Evolutionary conservation across 2,888 invertebrate genomes (phyloP).

Genomic region (Athrips mouffetella): DNA sequence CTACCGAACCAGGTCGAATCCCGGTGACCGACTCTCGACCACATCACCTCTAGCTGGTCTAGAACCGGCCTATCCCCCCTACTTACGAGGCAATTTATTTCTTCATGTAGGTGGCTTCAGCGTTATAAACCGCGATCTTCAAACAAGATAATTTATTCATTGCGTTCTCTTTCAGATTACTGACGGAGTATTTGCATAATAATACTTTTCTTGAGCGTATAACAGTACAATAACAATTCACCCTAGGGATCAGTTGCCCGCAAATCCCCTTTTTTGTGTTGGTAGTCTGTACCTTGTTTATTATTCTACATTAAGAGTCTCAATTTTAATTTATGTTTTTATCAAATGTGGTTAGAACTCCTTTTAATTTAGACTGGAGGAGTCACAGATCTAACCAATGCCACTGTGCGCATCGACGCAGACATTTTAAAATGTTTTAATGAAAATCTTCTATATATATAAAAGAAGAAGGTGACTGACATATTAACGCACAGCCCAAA

Average conservation of each 20-base stretch:
- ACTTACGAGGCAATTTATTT: no score
- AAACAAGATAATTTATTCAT: constrained; percentile 7
- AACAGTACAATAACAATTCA: constrained; percentile 1
- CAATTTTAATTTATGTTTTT: no score
- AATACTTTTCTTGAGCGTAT: constrained; percentile 1
- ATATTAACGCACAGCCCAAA: constrained; percentile 36
- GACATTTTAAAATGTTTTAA: constrained; percentile 34
- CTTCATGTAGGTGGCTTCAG: no score
- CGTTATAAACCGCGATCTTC: background rate
- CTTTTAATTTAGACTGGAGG: constrained; percentile 3
- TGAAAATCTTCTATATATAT: no score
- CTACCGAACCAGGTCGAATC: no score
- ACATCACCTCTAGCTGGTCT: no score
- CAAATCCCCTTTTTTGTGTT: background rate
- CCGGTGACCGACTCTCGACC: no score
- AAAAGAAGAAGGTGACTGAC: no score
- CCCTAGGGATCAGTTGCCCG: constrained; percentile 27
- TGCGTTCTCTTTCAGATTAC: constrained; percentile 4
- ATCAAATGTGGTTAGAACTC: no score
- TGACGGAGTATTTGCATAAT: background rate
- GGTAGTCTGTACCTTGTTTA: background rate
- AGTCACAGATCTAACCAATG: constrained; percentile 34
- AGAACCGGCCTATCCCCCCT: no score
- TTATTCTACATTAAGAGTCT: background rate
- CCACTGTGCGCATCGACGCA: constrained; percentile 25